Evolutionary conservation across 2,113 vertebrate species (phyloP), one percentile per base, ranked within the genome.

Genomic region (Corydoras sp.): DNA sequence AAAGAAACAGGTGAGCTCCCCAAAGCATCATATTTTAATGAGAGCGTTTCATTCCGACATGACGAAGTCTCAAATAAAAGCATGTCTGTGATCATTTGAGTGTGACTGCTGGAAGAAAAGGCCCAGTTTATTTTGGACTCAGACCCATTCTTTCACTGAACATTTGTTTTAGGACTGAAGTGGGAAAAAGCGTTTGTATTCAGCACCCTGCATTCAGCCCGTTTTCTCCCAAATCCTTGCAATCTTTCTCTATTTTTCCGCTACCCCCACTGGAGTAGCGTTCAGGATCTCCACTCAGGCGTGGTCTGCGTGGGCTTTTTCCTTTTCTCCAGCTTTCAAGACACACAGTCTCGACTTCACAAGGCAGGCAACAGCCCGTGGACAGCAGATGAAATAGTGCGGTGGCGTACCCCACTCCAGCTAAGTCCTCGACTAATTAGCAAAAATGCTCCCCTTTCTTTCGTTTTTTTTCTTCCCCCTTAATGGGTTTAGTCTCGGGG

Each of bases 401-500:
- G 79, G 77, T 82, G 81, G 86, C 86, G 82, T 80, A 86, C 85
- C 87, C 92, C 86, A 88, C 76, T 88, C 89, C 92, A 90, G 89
- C 90, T 93, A 92, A 91, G 88, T 88, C 90, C 91, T 93, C 89
- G 81, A 89, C 95, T 98, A 98, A 98, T 98, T 97, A 95, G 93
- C 92, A 86, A 89, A 91, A 91, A 91, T 83, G 86, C 84, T 86
- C 84, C 86, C 85, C 87, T 87, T 90, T 89, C 88, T 89, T 92
- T 91, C 85, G 78, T 86, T 91, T 92, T 87, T 87, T 91, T 84
- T 81, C 91, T 64, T 75, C 75, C 68, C 64, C 65, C 73, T 75
- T 84, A 65, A 80, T 89, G 91, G 92, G 84, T 93, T 96, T 93
- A 89, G 91, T 94, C 92, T 93, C 91, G 66, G 71, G 76, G 80